Base-by-base conservation (phyloP, 2,888 invertebrate species). In the Tiliacea aurago region DNA sequence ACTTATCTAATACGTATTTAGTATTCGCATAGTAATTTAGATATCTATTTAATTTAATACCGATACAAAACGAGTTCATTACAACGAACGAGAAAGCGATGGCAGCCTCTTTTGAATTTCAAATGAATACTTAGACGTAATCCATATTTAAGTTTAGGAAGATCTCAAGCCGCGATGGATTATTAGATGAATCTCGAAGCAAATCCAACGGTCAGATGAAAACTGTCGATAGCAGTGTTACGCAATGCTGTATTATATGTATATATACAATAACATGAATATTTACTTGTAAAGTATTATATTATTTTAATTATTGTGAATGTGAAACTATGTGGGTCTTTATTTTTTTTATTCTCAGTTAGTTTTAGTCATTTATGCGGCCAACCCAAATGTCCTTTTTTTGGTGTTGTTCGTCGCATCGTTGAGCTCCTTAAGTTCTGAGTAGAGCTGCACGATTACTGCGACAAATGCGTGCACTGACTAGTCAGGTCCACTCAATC, bases 71-170 rank as follows among this genome's bases (percentile, higher is more conserved):
- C 81, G 86, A 87, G 88, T 90, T 88, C 87, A 86, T 89, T 87
- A 87, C 87, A 89, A 88, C 86, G 88, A 90, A 91, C 88, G 87
- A 87, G 89, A 90, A 90, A 91, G 86, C 90, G 87, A 92, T 90
- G 88, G 87, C 86, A 74, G 84, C 87, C 90, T 92, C 88, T 87
- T 92, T 90, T 92, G 93, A 92, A 93, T 92, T 93, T 90, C 90
- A 92, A 93, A 93, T 93, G 89, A 91, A 91, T 89, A 37, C 37
- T 37, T 37, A 86, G 87, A 91, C 87, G 86, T 92, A 91, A 93
- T 93, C 91, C 91, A 90, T 91, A 92, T 92, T 92, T 91, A 89
- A 90, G 89, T 89, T 83, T 87, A 87, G 83, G 88, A 86, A 89
- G 88, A 89, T 84, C 86, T 80, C 85, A 80, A 88, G 84, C 81